Evolutionary conservation across 2,888 invertebrate species (phyloP).

Genomic region (Spisula subtruncata): DNA sequence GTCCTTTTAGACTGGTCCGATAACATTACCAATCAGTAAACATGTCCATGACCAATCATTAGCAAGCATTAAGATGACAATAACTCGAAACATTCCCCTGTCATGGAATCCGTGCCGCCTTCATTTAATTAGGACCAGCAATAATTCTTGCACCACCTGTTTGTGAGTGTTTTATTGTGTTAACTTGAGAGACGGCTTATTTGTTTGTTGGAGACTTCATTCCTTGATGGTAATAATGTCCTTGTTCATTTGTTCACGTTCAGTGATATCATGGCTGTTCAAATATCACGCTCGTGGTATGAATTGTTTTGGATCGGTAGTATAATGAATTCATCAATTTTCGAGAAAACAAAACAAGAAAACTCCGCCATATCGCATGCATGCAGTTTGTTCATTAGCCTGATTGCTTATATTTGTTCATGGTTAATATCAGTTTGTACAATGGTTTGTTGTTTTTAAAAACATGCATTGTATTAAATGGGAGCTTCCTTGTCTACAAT

Average conservation of each 20-base stretch:
- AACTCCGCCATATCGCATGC: not conserved
- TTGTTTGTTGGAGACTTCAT: not conserved
- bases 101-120: not conserved
- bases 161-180: not conserved
- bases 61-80: no score
- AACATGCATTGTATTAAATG: no score
- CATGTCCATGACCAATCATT: no score
- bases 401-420: no score
- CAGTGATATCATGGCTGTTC: not conserved
- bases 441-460: no score
- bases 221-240: not conserved
- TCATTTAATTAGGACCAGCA: constrained; percentile 8
- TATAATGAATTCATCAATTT: not conserved
- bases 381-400: not conserved
- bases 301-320: not conserved
- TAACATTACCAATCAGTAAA: no score
- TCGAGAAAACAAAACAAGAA: not conserved
- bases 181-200: not conserved
- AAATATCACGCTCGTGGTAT: not conserved
- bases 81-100: no score
- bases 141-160: not conserved
- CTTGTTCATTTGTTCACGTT: not conserved
- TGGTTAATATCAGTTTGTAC: no score
- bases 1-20: no score
- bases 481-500: no score